These are phyloP conservation scores for Hybognathus amarus DNA, from an alignment of 2,797 vertebrate genomes.

Conservation along the genomic window DNA sequence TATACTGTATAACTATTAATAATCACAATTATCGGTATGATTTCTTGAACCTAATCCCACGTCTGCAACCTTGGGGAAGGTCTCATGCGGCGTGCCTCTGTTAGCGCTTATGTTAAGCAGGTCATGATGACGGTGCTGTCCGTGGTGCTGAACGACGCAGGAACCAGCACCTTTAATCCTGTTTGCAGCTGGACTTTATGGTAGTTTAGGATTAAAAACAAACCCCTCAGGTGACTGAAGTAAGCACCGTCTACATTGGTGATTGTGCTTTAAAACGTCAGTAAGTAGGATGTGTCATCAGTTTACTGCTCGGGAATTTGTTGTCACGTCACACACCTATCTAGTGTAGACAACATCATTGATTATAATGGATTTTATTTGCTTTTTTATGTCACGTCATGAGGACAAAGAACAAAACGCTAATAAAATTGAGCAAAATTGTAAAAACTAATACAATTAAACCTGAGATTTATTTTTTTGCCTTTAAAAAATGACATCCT, in stretches of 20 bases:
- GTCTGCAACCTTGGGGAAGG: constrained; percentile 19
- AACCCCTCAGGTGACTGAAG: neutral
- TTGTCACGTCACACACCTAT: neutral
- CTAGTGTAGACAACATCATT: neutral
- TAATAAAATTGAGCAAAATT: neutral
- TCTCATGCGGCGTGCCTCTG: neutral
- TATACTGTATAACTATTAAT: neutral
- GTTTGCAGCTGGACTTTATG: neutral
- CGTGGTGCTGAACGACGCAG: constrained; percentile 42
- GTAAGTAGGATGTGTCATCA: neutral
- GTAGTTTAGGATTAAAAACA: neutral
- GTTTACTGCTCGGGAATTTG: neutral
- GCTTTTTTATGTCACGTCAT: neutral
- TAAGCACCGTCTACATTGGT: neutral
- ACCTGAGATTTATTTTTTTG: neutral
- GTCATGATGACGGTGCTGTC: constrained; percentile 22
- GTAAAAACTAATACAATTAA: neutral
- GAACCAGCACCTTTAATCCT: constrained; percentile 22
- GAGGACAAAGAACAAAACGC: neutral
- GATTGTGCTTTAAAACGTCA: neutral
- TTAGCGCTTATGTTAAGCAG: constrained; percentile 21
- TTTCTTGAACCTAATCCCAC: neutral
- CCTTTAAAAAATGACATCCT: neutral
- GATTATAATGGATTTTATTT: neutral
- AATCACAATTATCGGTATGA: neutral